Percentiles rank a stretch among this genome's conserved stretches.
Evolutionary conservation across 1,140 invertebrate species (phyloP).

Genomic region (Drosophila bocqueti): DNA sequence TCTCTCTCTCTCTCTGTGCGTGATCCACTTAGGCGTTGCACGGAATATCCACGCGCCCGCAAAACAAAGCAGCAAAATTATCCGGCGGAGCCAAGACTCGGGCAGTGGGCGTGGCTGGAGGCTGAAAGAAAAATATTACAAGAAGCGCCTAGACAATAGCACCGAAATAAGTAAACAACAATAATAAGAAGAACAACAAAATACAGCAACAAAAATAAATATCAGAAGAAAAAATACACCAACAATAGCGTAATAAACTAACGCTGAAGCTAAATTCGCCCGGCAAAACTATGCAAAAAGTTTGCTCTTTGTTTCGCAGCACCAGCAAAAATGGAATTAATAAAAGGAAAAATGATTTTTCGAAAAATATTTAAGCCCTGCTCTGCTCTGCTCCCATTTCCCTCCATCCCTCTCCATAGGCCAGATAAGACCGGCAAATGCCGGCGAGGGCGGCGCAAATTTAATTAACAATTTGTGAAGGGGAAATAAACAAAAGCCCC

Average conservation of each 20-base stretch:
- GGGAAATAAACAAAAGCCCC: conserved; percentile 52
- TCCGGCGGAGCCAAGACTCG: conserved; percentile 35
- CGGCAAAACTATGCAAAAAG: conserved; percentile 56
- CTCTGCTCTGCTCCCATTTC: neutral
- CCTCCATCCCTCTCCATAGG: conserved; percentile 1
- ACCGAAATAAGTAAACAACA: conserved; percentile 72
- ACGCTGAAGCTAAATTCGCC: conserved; percentile 51
- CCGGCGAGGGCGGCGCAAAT: conserved; percentile 40
- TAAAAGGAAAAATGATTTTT: conserved; percentile 39
- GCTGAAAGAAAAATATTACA: conserved; percentile 63
- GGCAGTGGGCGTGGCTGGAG: conserved; percentile 13
- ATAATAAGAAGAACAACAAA: conserved; percentile 47
- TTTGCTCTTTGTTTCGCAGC: conserved; percentile 48
- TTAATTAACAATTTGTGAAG: conserved; percentile 70
- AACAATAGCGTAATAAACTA: conserved; percentile 80
- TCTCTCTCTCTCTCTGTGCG: conserved; percentile 12
- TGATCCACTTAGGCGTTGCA: conserved; percentile 63
- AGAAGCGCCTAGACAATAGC: conserved; percentile 68
- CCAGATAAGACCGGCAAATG: conserved; percentile 26
- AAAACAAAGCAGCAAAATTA: conserved; percentile 73
- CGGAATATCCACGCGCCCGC: conserved; percentile 52
- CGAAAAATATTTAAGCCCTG: conserved; percentile 65
- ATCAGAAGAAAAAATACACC: conserved; percentile 4
- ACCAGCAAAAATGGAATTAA: conserved; percentile 52
- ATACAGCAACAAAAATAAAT: conserved; percentile 25